Percentiles rank a stretch among this genome's conserved stretches.
Evolutionary conservation across 2,113 vertebrate genomes (phyloP).

Genomic region (Dolichotis patagonum): DNA sequence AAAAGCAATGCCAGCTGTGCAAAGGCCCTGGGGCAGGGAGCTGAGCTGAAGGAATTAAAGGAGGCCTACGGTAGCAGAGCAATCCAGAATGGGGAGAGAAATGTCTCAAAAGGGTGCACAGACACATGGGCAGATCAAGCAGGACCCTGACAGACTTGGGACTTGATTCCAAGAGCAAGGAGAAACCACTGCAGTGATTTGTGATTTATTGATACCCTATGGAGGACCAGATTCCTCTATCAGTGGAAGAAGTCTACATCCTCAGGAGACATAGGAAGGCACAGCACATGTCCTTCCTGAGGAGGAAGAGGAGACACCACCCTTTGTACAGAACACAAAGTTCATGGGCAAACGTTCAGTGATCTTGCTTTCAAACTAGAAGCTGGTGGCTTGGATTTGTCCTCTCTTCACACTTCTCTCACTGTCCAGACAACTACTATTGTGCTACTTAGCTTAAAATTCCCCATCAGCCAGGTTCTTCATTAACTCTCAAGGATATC

Average conservation of each 20-base stretch:
- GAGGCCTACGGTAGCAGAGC: background rate
- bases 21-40: constrained; percentile 16
- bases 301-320: rapidly evolving
- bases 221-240: background rate
- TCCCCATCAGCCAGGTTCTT: constrained; percentile 2
- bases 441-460: background rate
- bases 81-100: background rate
- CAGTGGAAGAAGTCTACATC: background rate
- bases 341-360: rapidly evolving
- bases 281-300: background rate
- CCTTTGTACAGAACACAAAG: background rate
- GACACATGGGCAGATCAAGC: background rate
- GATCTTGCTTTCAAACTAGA: background rate
- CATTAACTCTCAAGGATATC: constrained; percentile 48
- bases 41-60: background rate
- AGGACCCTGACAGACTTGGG: background rate
- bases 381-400: background rate
- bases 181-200: background rate
- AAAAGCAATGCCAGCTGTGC: background rate
- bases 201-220: background rate
- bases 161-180: background rate
- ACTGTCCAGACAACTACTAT: background rate
- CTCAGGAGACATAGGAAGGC: background rate
- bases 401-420: background rate
- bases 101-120: background rate